Evolutionary conservation across 2,113 vertebrate genomes (phyloP).

Genomic region (Chiloscyllium plagiosum): DNA sequence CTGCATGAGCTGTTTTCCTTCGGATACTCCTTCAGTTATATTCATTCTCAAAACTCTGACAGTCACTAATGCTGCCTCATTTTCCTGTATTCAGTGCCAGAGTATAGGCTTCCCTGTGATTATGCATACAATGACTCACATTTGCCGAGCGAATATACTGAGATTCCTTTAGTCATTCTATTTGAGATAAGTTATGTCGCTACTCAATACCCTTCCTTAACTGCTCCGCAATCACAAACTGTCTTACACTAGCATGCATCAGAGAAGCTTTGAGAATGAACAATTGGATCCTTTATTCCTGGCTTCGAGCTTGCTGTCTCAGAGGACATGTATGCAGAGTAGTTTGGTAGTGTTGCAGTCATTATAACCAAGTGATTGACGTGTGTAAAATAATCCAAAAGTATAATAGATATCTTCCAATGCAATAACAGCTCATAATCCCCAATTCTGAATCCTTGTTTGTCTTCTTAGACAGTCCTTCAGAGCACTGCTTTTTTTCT

Average conservation of each 20-base stretch:
- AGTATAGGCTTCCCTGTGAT: background rate
- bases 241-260: background rate
- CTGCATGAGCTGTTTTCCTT: background rate
- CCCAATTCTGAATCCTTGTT: background rate
- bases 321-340: background rate
- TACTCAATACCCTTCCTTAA: background rate
- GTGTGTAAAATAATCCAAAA: background rate
- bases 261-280: background rate
- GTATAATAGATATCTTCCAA: background rate
- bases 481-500: too few species aligned
- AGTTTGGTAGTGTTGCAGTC: background rate
- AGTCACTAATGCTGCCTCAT: background rate
- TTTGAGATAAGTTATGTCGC: background rate
- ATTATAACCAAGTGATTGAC: background rate
- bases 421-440: background rate
- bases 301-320: background rate
- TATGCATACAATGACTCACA: background rate
- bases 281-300: background rate
- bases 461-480: too few species aligned
- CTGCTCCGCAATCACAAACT: background rate
- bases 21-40: background rate
- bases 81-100: background rate
- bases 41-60: background rate
- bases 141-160: background rate
- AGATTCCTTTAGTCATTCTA: background rate